phyloP scores from a whole-genome alignment of 2,797 vertebrate genomes.

The Valencia hispanica region DNA sequence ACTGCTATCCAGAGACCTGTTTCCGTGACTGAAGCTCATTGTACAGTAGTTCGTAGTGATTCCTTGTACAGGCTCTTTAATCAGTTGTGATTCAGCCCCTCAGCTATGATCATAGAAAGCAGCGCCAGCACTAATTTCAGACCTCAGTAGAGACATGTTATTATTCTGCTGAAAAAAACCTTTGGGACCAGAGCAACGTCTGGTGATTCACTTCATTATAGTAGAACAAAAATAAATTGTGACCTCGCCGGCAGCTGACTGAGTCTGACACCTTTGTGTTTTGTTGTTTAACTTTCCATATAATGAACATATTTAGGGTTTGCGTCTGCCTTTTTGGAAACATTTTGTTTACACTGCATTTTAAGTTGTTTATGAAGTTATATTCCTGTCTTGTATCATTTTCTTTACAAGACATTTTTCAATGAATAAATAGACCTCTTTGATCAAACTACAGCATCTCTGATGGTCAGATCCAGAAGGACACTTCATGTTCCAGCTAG shows the following conservation, averaged over 20 bases:
- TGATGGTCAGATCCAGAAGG: neutral
- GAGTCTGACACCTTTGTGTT: neutral
- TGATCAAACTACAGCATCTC: neutral
- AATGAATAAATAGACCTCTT: neutral
- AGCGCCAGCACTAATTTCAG: conserved; percentile 1
- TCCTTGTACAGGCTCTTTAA: neutral
- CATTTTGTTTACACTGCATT: neutral
- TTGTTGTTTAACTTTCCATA: neutral
- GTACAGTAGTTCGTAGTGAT: neutral
- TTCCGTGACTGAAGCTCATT: neutral
- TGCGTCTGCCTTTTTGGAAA: neutral
- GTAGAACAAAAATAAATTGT: neutral
- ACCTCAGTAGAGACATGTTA: neutral
- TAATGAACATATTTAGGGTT: neutral
- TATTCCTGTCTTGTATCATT: neutral
- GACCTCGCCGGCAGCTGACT: neutral
- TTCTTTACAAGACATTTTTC: neutral
- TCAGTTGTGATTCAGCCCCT: neutral
- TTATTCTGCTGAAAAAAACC: neutral
- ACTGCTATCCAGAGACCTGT: neutral
- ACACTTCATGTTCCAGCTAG: neutral
- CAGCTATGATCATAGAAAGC: neutral
- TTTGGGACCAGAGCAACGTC: neutral
- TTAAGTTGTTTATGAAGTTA: neutral
- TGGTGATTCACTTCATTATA: neutral